phyloP scores from a whole-genome alignment of 1,140 invertebrate species.

The Drosophila lacertosa region DNA sequence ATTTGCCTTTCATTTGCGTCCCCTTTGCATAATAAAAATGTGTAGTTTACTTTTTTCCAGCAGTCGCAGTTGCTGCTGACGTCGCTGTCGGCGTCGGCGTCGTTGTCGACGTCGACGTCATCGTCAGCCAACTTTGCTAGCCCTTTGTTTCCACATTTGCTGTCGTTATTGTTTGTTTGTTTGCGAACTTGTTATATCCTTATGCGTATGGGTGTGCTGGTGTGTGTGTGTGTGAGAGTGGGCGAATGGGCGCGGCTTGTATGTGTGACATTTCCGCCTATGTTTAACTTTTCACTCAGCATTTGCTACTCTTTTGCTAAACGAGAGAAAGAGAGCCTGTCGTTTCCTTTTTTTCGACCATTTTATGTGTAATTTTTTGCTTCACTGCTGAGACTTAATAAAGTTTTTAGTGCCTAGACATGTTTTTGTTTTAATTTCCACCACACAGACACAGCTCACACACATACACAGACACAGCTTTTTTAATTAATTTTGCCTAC shows the following conservation, averaged over 20 bases:
- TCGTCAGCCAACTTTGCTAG: slow-evolving; percentile 66
- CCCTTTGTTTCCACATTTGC: slow-evolving; percentile 78
- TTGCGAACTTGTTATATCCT: slow-evolving; percentile 58
- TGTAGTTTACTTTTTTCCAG: slow-evolving; percentile 70
- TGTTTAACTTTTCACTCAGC: slow-evolving; percentile 79
- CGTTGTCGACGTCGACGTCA: slow-evolving; percentile 6
- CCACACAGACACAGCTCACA: slow-evolving; percentile 7
- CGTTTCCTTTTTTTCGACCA: slow-evolving; percentile 55
- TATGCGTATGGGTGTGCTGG: slow-evolving; percentile 20
- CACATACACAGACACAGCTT: slow-evolving; percentile 36
- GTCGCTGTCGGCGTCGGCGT: not conserved
- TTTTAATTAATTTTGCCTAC: slow-evolving; percentile 79
- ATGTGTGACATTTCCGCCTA: slow-evolving; percentile 79
- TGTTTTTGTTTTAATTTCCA: slow-evolving; percentile 67
- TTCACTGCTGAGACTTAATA: slow-evolving; percentile 65
- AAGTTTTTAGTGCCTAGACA: slow-evolving; percentile 81
- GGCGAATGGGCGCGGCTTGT: slow-evolving; percentile 58
- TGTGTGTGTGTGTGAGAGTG: not conserved
- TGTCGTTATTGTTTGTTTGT: slow-evolving; percentile 81
- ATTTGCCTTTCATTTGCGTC: slow-evolving; percentile 81
- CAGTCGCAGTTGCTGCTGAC: slow-evolving; percentile 15
- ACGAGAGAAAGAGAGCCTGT: not conserved
- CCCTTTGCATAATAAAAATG: slow-evolving; percentile 82
- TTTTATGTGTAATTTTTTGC: slow-evolving; percentile 75
- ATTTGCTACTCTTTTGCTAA: slow-evolving; percentile 45